These are phyloP conservation scores for Drosophila varians DNA, from an alignment of 1,140 invertebrate species.

Conservation along the genomic window DNA sequence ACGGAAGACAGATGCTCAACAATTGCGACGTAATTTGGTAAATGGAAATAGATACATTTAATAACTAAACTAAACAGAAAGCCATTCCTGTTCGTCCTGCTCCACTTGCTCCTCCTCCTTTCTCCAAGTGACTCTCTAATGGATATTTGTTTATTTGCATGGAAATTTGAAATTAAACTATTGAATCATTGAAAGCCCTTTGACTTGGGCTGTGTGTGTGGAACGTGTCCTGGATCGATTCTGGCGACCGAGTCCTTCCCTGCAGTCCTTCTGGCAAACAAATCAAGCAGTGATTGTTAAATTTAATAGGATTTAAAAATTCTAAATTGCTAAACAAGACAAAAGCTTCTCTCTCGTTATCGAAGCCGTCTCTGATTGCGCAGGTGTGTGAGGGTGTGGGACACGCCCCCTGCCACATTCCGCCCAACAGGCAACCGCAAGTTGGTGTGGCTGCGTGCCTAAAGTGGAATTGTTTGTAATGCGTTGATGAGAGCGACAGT, in stretches of 20 bases:
- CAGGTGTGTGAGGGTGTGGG: conserved; percentile 6
- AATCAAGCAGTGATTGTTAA: conserved; percentile 72
- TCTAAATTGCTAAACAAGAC: conserved; percentile 74
- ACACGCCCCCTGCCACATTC: conserved; percentile 4
- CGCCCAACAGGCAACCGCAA: conserved; percentile 56
- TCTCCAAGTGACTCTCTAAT: conserved; percentile 10
- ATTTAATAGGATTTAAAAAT: conserved; percentile 77
- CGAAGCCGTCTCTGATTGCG: conserved; percentile 8
- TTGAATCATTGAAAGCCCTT: conserved; percentile 72
- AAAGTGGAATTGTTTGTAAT: conserved; percentile 81
- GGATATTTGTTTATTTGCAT: conserved; percentile 60
- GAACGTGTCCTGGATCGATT: conserved; percentile 27
- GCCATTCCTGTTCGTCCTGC: conserved; percentile 9
- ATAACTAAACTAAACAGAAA: conserved; percentile 77
- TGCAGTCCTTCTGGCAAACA: conserved; percentile 41
- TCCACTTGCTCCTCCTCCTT: neutral
- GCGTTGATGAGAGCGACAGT: conserved; percentile 53
- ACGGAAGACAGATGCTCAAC: conserved; percentile 32
- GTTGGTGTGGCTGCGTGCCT: conserved; percentile 65
- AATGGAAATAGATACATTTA: conserved; percentile 77
- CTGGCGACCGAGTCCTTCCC: conserved; percentile 8
- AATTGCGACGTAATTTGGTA: conserved; percentile 60
- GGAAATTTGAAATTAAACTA: conserved; percentile 68
- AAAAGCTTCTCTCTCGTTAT: conserved; percentile 29
- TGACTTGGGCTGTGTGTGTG: conserved; percentile 39